These are phyloP conservation scores for Stigmatopora nigra DNA, from an alignment of 2,113 vertebrate genomes.

Conservation along the genomic window DNA sequence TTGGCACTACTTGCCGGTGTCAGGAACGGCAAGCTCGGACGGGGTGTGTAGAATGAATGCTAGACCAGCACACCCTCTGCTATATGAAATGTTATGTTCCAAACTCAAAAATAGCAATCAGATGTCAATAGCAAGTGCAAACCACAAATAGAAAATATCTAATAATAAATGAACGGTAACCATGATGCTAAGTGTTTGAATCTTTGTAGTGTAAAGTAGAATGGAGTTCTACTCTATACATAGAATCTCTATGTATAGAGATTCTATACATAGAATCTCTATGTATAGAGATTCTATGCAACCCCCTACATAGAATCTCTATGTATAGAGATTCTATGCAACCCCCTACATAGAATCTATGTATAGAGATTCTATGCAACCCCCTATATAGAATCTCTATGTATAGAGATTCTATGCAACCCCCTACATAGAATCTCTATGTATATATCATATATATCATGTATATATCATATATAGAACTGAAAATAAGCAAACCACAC, in stretches of 20 bases:
- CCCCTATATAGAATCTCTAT: no score
- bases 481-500: slow-evolving; percentile 43
- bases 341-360: no score
- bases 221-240: no score
- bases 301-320: no score
- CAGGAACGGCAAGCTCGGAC: slow-evolving; percentile 23
- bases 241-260: no score
- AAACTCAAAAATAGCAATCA: background rate
- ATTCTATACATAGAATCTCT: no score
- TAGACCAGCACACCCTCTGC: slow-evolving; percentile 41
- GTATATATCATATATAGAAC: slow-evolving; percentile 25
- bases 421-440: no score
- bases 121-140: slow-evolving; percentile 4
- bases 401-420: no score
- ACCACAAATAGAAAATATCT: background rate
- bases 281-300: no score
- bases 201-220: background rate
- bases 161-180: background rate
- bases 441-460: no score
- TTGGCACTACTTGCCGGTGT: slow-evolving; percentile 22
- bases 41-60: slow-evolving; percentile 15
- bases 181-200: background rate
- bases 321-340: no score
- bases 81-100: slow-evolving; percentile 41
- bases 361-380: no score